Evolutionary conservation across 37 sponge, comb jelly and placozoan species (phyloP).

Genomic region (Spongilla lacustris): DNA sequence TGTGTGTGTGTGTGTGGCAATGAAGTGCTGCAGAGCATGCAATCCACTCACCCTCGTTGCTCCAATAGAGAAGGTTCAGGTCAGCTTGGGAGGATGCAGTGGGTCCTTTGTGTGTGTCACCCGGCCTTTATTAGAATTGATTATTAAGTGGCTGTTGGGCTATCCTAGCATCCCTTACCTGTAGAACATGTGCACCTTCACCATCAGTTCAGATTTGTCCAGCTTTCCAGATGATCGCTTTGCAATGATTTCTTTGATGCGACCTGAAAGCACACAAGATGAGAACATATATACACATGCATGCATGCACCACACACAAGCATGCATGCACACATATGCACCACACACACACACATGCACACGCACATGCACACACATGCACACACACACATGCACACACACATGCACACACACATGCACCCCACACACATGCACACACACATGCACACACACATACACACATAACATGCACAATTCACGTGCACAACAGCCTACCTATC

Average conservation of each 20-base stretch:
- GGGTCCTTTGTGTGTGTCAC: conserved; percentile 67
- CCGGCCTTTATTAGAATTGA: conserved; percentile 61
- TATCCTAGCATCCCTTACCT: conserved; percentile 26
- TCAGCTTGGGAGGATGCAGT: conserved; percentile 51
- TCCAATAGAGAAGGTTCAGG: conserved; percentile 84
- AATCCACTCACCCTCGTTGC: conserved; percentile 37
- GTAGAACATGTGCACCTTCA: conserved; percentile 66
- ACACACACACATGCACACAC: no score
- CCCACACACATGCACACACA: not conserved
- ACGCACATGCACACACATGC: not conserved
- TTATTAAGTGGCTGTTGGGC: not conserved
- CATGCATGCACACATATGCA: not conserved
- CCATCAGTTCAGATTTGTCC: conserved; percentile 3
- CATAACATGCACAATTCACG: not conserved
- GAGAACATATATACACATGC: not conserved
- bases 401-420: not conserved
- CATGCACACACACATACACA: not conserved
- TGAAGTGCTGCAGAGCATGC: not conserved
- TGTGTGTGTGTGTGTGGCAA: no score
- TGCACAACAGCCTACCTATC: conserved; percentile 57
- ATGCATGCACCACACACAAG: not conserved
- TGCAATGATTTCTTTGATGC: conserved; percentile 45
- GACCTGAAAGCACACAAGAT: conserved; percentile 13
- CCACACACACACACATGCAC: not conserved
- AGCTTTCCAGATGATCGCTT: conserved; percentile 17